phyloP scores from a whole-genome alignment of 2,888 invertebrate species.

The Pedicia rivosa region DNA sequence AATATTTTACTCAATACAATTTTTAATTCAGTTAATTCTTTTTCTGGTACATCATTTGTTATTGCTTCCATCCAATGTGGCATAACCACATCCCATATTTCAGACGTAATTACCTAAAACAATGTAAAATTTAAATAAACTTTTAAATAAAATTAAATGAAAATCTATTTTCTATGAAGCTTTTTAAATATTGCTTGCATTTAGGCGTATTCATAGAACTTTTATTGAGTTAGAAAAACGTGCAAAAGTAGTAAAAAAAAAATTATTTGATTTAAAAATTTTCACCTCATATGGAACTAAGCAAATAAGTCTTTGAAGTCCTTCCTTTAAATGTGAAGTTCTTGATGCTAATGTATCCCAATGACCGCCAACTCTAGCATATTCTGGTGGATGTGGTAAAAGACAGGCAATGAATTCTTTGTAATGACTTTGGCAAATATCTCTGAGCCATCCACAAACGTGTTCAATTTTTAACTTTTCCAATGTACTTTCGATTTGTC shows the following conservation, averaged over 20 bases:
- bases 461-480: constrained; percentile 86
- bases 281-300: constrained; percentile 83
- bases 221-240: too few species aligned
- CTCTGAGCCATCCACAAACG: constrained; percentile 82
- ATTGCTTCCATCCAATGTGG: constrained; percentile 99
- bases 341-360: constrained; percentile 82
- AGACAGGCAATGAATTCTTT: constrained; percentile 85
- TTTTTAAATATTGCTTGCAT: too few species aligned
- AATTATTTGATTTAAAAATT: too few species aligned
- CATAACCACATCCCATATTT: constrained; percentile 98
- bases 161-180: too few species aligned
- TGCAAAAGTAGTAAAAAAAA: too few species aligned
- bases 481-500: constrained; percentile 68
- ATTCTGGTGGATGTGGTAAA: constrained; percentile 90
- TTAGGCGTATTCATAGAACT: too few species aligned
- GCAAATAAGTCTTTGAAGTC: constrained; percentile 84
- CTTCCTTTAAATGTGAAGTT: constrained; percentile 88
- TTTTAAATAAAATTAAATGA: background rate
- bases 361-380: constrained; percentile 88
- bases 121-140: background rate
- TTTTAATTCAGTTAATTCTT: constrained; percentile 70
- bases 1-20: constrained; percentile 81
- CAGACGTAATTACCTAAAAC: constrained; percentile 61
- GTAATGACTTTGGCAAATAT: constrained; percentile 69
- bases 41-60: constrained; percentile 77